phyloP scores from a whole-genome alignment of 2,797 vertebrate species.

The Rhinatrema bivittatum region DNA sequence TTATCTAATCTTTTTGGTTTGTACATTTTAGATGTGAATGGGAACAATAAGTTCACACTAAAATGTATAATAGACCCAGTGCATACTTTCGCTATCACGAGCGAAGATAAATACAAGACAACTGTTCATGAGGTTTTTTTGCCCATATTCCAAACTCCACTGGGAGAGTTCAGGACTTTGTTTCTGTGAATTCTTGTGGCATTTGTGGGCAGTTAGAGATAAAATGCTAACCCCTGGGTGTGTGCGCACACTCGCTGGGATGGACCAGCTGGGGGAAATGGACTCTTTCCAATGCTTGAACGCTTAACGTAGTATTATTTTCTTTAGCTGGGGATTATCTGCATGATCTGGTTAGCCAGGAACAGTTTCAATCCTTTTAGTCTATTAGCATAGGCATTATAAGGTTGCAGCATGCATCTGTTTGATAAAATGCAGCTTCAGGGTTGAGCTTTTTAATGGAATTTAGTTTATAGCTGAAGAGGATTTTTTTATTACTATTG shows the following conservation, averaged over 20 bases:
- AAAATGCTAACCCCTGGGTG: rapidly evolving
- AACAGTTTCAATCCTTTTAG: conserved; percentile 20
- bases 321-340: conserved; percentile 10
- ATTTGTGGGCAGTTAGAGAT: background rate
- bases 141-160: rapidly evolving
- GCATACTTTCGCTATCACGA: too few species aligned
- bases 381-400: conserved; percentile 17
- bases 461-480: conserved; percentile 18
- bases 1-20: too few species aligned
- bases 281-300: conserved; percentile 22
- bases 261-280: conserved; percentile 1
- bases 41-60: too few species aligned
- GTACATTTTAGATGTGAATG: too few species aligned
- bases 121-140: rapidly evolving
- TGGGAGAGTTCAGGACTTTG: background rate
- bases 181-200: background rate
- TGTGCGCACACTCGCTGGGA: background rate
- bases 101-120: too few species aligned
- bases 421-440: conserved; percentile 33
- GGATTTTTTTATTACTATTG: conserved; percentile 33
- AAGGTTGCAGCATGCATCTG: conserved; percentile 21
- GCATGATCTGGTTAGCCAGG: conserved; percentile 2
- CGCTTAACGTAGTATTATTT: background rate
- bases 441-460: conserved; percentile 11
- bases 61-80: too few species aligned